Conservation (phyloP, 2,888 invertebrate species). For the Lobophora halterata region DNA sequence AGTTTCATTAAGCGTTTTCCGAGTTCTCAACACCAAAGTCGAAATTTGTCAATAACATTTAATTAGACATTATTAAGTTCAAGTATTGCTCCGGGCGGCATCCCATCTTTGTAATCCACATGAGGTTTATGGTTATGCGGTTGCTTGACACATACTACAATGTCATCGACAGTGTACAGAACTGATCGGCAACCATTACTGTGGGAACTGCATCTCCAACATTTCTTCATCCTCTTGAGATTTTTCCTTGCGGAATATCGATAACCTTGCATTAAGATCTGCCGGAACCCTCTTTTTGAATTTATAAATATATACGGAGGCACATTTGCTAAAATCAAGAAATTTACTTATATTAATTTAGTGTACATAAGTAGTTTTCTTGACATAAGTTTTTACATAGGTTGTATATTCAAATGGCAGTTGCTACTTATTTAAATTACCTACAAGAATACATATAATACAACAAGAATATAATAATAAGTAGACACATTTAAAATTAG, state of each 20-base stretch:
- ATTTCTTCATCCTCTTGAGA: conserved; percentile 18
- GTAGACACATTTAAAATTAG: too few species aligned
- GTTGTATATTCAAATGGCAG: too few species aligned
- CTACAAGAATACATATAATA: too few species aligned
- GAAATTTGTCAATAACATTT: too few species aligned
- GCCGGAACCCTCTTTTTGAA: conserved; percentile 33
- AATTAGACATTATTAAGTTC: too few species aligned
- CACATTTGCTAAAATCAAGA: conserved; percentile 15
- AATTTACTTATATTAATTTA: not conserved
- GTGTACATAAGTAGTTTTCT: not conserved
- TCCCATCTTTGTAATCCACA: too few species aligned
- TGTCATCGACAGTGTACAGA: conserved; percentile 19
- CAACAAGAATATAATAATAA: too few species aligned
- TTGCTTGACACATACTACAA: conserved; percentile 16
- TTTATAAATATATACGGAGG: conserved; percentile 22
- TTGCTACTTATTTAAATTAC: too few species aligned
- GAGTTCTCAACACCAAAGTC: too few species aligned
- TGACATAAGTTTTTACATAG: not conserved
- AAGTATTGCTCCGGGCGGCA: too few species aligned
- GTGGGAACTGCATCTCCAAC: conserved; percentile 25
- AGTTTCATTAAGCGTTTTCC: too few species aligned
- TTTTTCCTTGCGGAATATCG: conserved; percentile 28
- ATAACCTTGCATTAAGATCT: conserved; percentile 31
- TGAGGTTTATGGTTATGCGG: conserved; percentile 32
- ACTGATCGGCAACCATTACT: conserved; percentile 29